A percentile compares a stretch with the other conserved stretches of the same genome.
Conservation (phyloP, 2,113 vertebrate species). For the Dolichallabes microphthalmus region DNA sequence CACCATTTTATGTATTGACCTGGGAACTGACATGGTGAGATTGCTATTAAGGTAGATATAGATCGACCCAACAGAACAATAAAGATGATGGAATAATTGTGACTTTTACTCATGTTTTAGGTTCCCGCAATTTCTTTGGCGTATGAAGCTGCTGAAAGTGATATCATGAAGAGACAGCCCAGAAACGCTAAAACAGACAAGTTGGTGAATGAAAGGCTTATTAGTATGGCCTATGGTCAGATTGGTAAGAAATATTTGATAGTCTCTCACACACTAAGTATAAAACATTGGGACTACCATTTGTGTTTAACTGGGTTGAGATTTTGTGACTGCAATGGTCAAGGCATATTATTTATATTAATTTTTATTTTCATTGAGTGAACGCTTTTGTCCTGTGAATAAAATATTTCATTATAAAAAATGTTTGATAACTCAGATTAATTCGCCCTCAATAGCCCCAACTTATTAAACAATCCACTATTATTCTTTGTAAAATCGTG, state of each 20-base stretch:
- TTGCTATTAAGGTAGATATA: not conserved
- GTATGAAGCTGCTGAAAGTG: slow-evolving; percentile 90
- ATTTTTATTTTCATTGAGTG: not conserved
- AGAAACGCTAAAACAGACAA: slow-evolving; percentile 89
- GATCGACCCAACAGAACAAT: not conserved
- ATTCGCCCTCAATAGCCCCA: not conserved
- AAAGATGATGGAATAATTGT: not conserved
- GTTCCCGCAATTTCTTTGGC: slow-evolving; percentile 92
- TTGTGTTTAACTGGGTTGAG: not conserved
- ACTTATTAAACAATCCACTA: not conserved
- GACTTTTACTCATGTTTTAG: slow-evolving; percentile 59
- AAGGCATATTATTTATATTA: not conserved
- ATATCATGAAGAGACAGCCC: slow-evolving; percentile 97
- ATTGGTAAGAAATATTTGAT: slow-evolving; percentile 71
- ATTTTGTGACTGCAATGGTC: not conserved
- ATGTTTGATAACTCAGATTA: not conserved
- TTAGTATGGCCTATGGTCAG: slow-evolving; percentile 94
- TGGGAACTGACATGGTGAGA: slow-evolving; percentile 93
- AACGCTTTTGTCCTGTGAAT: not conserved
- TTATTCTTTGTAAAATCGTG: not conserved
- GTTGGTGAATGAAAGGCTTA: slow-evolving; percentile 89
- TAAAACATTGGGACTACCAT: not conserved
- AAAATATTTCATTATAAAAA: not conserved
- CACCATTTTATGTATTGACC: slow-evolving; percentile 93
- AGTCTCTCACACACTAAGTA: not conserved